Percentiles rank a stretch among this genome's conserved stretches.
phyloP scores from a whole-genome alignment of 2,797 vertebrate genomes.

The Botia kubotai region DNA sequence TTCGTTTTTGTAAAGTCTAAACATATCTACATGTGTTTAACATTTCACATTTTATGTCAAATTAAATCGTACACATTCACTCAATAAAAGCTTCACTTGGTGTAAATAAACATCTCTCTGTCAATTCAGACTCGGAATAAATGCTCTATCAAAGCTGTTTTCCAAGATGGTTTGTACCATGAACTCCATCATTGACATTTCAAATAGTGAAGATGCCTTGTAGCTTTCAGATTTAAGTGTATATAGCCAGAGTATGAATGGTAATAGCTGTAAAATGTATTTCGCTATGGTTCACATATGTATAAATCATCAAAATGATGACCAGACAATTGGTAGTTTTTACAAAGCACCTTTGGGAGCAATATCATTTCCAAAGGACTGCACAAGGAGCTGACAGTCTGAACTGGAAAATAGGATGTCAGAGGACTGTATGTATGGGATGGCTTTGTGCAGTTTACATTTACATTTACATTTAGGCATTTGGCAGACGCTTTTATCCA shows the following conservation, averaged over 20 bases:
- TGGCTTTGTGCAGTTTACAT: conserved; percentile 27
- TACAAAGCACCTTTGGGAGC: conserved; percentile 26
- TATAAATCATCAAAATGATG: conserved; percentile 38
- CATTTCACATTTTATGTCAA: conserved; percentile 29
- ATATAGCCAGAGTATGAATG: conserved; percentile 14
- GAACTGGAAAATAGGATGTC: conserved; percentile 18
- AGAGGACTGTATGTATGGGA: conserved; percentile 19
- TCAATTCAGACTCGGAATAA: neutral
- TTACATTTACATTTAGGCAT: too few species aligned
- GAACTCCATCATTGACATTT: neutral
- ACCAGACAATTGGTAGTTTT: conserved; percentile 20
- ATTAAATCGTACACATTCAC: conserved; percentile 5
- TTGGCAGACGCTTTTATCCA: too few species aligned
- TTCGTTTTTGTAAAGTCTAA: conserved; percentile 33
- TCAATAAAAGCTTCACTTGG: conserved; percentile 38
- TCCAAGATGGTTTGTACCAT: neutral
- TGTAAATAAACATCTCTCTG: neutral
- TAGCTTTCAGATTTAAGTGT: neutral
- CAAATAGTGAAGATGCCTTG: neutral
- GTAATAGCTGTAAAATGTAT: neutral
- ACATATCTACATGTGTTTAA: conserved; percentile 13
- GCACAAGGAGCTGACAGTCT: conserved; percentile 1
- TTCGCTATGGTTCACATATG: conserved; percentile 3
- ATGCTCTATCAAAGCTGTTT: neutral
- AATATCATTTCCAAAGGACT: conserved; percentile 1